Evolutionary conservation across 2,113 vertebrate species (phyloP), one percentile per base, ranked within the genome.

Genomic region (Oreochromis aureus): DNA sequence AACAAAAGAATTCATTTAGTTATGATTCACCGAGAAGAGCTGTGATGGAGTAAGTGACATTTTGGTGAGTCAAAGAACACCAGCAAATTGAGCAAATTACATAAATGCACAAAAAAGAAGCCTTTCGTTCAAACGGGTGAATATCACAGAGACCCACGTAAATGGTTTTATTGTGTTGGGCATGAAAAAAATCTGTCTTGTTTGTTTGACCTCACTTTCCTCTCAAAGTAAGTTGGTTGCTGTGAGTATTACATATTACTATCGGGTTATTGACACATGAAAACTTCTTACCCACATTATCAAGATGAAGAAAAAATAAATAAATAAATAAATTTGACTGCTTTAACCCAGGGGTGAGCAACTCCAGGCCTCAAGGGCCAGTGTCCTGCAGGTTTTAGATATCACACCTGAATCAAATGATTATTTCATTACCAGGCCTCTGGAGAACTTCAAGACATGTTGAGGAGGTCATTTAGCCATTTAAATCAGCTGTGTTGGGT

Each of bases 401-500:
- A 0, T 34, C 59, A 2, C 59, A 63, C 16, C 59, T 34, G 30
- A 34, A 63, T 19, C 16, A 63, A 34, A 7, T 63, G 59, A 63
- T 63, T 63, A 19, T 7, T 63, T 63, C 1, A 34, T 63, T 19
- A 36, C 30, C 59, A 63, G 6, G 9, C 59, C 30, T 19, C 30
- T 63, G 59, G 2, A 19, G 16, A 63, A 63, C 59, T 4, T 63
- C 9, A 63, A 11, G 59, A 63, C 30, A 63, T 3, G 59, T 63
- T 63, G 16, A 34, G 22, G 4, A 58, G 16, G 30, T 19, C 2
- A 19, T 63, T 63, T 63, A 63, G 16, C 59, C 30, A 34, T 63
- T 34, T 34, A 4, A 4, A 34, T 63, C 59, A 34, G 59, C 30
- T 0, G 16, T 61, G 1, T 0, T 34, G 30, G 30, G 0, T 63